phyloP scores from a whole-genome alignment of 2,113 vertebrate species.

The Rhineura floridana region DNA sequence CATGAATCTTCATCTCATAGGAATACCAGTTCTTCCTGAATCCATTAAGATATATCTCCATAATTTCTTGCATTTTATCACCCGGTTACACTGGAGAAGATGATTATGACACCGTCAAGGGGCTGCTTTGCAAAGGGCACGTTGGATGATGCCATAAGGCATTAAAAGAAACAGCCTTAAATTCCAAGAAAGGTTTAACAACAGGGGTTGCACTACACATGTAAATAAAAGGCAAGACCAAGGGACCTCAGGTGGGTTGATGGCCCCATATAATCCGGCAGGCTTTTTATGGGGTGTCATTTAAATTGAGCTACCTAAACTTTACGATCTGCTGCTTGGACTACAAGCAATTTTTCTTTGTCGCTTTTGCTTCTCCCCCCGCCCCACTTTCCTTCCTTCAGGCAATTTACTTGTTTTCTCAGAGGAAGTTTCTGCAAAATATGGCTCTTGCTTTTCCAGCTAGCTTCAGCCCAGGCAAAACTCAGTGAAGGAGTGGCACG shows the following conservation, averaged over 20 bases:
- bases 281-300: neutral
- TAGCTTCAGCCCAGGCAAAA: neutral
- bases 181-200: conserved; percentile 28
- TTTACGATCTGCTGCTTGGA: conserved; percentile 10
- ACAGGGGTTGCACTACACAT: neutral
- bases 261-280: rapidly evolving
- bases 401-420: neutral
- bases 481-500: neutral
- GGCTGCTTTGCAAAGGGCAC: conserved; percentile 7
- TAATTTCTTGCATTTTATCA: conserved; percentile 54
- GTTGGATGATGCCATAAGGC: neutral
- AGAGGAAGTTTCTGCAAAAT: neutral
- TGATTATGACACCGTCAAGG: conserved; percentile 30
- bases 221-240: conserved; percentile 8
- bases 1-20: neutral
- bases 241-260: rapidly evolving
- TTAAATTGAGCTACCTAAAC: neutral
- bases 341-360: neutral
- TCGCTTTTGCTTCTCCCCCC: neutral
- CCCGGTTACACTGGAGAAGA: neutral
- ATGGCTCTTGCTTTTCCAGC: neutral
- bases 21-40: neutral
- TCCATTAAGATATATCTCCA: conserved; percentile 41
- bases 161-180: conserved; percentile 39
- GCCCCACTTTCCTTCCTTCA: neutral